Conservation (phyloP, 2,888 invertebrate species). For the Alloplasta piceator region DNA sequence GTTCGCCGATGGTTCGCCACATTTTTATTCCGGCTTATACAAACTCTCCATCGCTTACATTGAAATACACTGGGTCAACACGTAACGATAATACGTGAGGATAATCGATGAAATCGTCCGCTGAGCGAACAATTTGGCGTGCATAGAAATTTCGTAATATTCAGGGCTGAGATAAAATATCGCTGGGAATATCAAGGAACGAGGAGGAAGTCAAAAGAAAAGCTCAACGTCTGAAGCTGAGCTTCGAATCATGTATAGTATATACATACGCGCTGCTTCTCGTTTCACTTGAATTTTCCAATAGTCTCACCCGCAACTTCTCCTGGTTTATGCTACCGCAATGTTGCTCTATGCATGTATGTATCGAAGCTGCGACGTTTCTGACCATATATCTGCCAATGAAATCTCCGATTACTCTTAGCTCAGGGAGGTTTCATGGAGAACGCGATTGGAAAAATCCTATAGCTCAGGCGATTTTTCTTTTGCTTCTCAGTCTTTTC, state of each 20-base stretch:
- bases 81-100: not conserved
- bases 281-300: conserved; percentile 48
- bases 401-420: conserved; percentile 64
- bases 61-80: conserved; percentile 1
- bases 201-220: conserved; percentile 9
- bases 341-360: conserved; percentile 3
- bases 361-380: conserved; percentile 24
- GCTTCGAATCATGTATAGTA: conserved; percentile 23
- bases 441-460: conserved; percentile 44
- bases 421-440: conserved; percentile 20
- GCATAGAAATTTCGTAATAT: conserved; percentile 6
- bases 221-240: conserved; percentile 30
- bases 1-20: not conserved
- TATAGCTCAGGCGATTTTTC: not conserved
- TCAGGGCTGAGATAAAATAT: conserved; percentile 1
- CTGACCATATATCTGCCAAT: conserved; percentile 63
- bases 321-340: conserved; percentile 8
- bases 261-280: conserved; percentile 2
- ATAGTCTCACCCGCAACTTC: conserved; percentile 33
- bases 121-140: not conserved
- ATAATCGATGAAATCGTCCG: not conserved
- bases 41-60: not conserved
- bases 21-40: not conserved
- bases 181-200: not conserved
- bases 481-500: too few relatives aligned